Evolutionary conservation across 2,888 invertebrate species (phyloP).

Genomic region (Caenorhabditis imperialis): DNA sequence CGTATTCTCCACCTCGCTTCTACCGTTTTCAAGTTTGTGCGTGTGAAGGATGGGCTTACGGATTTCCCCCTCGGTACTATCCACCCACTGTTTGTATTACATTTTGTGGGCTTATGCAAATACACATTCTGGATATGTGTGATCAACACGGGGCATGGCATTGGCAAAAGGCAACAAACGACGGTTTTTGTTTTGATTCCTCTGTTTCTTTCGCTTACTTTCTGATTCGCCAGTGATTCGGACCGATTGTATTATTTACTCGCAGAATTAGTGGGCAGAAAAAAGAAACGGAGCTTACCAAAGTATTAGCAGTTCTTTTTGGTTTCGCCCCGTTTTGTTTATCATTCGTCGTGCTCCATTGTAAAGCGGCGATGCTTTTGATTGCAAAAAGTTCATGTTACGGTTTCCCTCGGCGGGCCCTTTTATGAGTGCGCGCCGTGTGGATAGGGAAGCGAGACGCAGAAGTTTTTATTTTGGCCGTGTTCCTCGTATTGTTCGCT

Average conservation of each 20-base stretch:
- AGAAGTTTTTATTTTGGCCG: not conserved
- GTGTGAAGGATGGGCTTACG: too few species aligned
- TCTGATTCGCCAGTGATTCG: too few species aligned
- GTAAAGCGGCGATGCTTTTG: not conserved
- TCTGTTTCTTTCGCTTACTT: too few species aligned
- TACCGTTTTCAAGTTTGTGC: not conserved
- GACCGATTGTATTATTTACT: conserved; percentile 41
- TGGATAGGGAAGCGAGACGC: not conserved
- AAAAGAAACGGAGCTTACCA: conserved; percentile 42
- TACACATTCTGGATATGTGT: conserved; percentile 23
- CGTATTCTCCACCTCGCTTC: conserved; percentile 2
- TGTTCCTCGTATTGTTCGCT: too few species aligned
- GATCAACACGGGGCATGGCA: conserved; percentile 22
- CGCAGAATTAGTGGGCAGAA: conserved; percentile 45
- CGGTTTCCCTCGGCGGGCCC: conserved; percentile 10
- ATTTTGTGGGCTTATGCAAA: conserved; percentile 46
- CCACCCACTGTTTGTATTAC: conserved; percentile 50
- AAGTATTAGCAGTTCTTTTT: conserved; percentile 51
- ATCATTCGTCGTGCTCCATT: conserved; percentile 1
- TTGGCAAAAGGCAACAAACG: too few species aligned
- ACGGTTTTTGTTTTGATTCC: too few species aligned
- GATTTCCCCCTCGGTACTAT: conserved; percentile 24
- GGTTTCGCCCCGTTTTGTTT: conserved; percentile 9
- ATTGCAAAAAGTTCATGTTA: conserved; percentile 38
- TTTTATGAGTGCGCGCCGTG: conserved; percentile 19